A percentile compares a stretch with the other conserved stretches of the same genome.
Evolutionary conservation across 2,797 vertebrate genomes (phyloP).

Genomic region (Microhierax caerulescens): DNA sequence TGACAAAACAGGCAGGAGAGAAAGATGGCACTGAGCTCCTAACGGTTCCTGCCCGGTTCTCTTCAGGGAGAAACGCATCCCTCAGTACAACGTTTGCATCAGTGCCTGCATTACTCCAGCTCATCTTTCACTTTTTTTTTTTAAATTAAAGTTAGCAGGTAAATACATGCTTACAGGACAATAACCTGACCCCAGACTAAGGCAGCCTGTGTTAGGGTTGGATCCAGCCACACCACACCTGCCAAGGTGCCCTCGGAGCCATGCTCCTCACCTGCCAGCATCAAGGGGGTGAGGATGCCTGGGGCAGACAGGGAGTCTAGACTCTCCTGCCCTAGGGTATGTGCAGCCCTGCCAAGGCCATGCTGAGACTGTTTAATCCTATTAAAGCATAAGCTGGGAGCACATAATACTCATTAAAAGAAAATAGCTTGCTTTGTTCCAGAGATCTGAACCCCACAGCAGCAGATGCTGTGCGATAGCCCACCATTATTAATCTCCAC

Average conservation of each 20-base stretch:
- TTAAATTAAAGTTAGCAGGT: neutral
- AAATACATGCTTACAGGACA: neutral
- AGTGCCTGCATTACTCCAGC: neutral
- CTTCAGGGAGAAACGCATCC: neutral
- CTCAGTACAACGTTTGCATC: neutral
- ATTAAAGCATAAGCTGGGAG: neutral
- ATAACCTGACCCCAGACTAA: neutral
- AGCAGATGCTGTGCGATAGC: neutral
- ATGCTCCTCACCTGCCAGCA: neutral
- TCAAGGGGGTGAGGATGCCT: neutral
- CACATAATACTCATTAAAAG: neutral
- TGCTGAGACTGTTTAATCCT: conserved; percentile 10
- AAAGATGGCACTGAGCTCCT: neutral
- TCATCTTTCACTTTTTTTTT: neutral
- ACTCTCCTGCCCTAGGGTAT: neutral
- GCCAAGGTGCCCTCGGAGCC: neutral
- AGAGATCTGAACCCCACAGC: neutral
- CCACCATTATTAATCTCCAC: neutral
- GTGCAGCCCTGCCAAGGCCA: neutral
- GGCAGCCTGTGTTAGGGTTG: neutral
- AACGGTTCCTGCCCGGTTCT: neutral
- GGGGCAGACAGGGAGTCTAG: neutral
- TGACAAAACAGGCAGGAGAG: neutral
- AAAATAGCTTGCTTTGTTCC: neutral
- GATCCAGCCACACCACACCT: neutral